Evolutionary conservation across 1,140 invertebrate genomes (phyloP).

Genomic region (Drosophila eugracilis): DNA sequence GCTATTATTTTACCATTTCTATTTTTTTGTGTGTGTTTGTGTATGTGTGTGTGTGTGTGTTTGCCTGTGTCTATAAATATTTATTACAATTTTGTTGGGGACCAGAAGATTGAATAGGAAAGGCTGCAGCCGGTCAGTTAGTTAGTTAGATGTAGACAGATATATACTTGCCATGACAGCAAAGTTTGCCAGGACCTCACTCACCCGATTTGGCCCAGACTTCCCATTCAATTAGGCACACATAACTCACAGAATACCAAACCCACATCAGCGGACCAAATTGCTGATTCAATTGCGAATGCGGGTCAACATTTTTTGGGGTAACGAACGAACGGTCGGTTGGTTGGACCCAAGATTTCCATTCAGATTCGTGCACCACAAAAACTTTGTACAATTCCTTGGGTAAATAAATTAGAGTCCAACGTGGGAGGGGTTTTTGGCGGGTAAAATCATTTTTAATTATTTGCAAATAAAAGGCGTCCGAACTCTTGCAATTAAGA

Average conservation of each 20-base stretch:
- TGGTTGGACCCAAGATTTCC: constrained; percentile 29
- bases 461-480: constrained; percentile 76
- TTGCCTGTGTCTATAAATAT: constrained; percentile 61
- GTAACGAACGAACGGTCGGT: constrained; percentile 15
- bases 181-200: constrained; percentile 38
- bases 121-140: constrained; percentile 26
- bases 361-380: constrained; percentile 38
- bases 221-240: constrained; percentile 63
- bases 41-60: background rate
- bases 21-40: constrained; percentile 25
- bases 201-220: constrained; percentile 29
- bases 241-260: constrained; percentile 47
- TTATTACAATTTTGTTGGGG: constrained; percentile 63
- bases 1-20: constrained; percentile 55
- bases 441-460: constrained; percentile 68
- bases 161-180: constrained; percentile 41
- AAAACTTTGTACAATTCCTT: constrained; percentile 56
- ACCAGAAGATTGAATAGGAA: constrained; percentile 46
- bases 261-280: constrained; percentile 64
- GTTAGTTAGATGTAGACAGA: constrained; percentile 43
- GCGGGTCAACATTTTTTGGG: constrained; percentile 50
- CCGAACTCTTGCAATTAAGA: constrained; percentile 70
- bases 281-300: constrained; percentile 72
- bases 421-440: no score
- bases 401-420: constrained; percentile 68